These are phyloP conservation scores for Burhinus bistriatus DNA, from an alignment of 2,113 vertebrate genomes.

Conservation along the genomic window DNA sequence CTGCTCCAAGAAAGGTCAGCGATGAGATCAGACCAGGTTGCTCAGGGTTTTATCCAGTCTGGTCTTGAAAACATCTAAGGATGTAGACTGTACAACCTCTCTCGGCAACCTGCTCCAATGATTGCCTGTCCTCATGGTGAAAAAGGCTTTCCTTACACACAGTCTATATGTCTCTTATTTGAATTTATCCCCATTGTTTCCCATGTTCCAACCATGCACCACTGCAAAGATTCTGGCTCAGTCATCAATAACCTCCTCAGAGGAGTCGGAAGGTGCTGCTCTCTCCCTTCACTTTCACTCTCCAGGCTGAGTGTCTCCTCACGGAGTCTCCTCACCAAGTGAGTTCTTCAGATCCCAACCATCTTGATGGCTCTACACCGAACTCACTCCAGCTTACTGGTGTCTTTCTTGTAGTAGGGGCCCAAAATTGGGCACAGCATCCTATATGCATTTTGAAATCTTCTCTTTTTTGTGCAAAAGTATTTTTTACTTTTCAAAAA, in stretches of 20 bases:
- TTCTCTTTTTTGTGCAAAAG: not conserved
- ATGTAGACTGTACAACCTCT: not conserved
- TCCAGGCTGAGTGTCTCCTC: not conserved
- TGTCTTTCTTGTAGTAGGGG: not conserved
- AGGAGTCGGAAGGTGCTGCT: not conserved
- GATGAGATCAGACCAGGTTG: not conserved
- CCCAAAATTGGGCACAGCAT: not conserved
- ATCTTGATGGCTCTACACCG: not conserved
- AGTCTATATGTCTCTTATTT: not conserved
- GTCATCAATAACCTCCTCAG: not conserved
- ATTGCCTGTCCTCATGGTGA: not conserved
- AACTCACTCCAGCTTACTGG: not conserved
- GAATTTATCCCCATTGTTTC: not conserved
- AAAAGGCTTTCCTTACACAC: not conserved
- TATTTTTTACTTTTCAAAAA: not conserved
- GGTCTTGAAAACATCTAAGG: not conserved
- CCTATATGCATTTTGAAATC: not conserved
- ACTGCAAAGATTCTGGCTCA: not conserved
- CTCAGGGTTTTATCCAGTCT: not conserved
- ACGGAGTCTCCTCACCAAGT: not conserved
- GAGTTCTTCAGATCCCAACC: not conserved
- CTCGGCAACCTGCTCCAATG: not conserved
- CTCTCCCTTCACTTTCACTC: not conserved
- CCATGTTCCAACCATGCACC: not conserved
- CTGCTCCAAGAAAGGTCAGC: not conserved